phyloP scores from a whole-genome alignment of 2,113 vertebrate genomes.

The Nerophis ophidion region DNA sequence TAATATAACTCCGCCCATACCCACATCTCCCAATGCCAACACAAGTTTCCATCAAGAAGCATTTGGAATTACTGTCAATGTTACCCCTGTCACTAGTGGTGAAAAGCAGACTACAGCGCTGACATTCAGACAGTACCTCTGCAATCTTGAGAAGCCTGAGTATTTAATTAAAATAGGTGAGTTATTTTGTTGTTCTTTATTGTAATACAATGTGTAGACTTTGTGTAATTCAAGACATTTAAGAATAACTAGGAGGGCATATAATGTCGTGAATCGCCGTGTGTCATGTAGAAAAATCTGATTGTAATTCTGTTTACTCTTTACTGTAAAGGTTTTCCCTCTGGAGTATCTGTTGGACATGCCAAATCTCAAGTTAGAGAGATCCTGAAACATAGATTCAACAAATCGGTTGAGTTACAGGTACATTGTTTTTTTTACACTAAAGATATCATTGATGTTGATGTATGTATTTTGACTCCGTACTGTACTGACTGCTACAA shows the following conservation, averaged over 20 bases:
- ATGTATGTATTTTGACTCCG: neutral
- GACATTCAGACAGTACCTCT: conserved; percentile 76
- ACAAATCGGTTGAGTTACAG: conserved; percentile 85
- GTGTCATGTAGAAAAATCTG: neutral
- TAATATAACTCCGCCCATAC: conserved; percentile 21
- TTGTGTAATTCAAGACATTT: neutral
- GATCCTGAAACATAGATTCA: conserved; percentile 82
- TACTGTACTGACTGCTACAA: neutral
- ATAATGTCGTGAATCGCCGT: neutral
- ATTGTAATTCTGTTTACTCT: neutral
- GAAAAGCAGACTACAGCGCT: conserved; percentile 58
- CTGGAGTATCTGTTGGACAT: conserved; percentile 77
- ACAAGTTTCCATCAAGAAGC: conserved; percentile 33
- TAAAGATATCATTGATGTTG: neutral
- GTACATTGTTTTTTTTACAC: conserved; percentile 58
- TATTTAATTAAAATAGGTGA: conserved; percentile 85
- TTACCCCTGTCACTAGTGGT: conserved; percentile 31
- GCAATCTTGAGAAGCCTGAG: conserved; percentile 72
- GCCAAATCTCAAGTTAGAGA: conserved; percentile 82
- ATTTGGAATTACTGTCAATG: conserved; percentile 16
- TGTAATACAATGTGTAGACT: neutral
- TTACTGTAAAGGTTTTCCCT: conserved; percentile 75
- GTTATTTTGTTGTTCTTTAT: conserved; percentile 20
- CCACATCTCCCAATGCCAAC: conserved; percentile 40
- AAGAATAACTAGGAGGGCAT: neutral